Conservation (phyloP, 53 echinoderm and acorn worm genomes). For the Henricia sp. region DNA sequence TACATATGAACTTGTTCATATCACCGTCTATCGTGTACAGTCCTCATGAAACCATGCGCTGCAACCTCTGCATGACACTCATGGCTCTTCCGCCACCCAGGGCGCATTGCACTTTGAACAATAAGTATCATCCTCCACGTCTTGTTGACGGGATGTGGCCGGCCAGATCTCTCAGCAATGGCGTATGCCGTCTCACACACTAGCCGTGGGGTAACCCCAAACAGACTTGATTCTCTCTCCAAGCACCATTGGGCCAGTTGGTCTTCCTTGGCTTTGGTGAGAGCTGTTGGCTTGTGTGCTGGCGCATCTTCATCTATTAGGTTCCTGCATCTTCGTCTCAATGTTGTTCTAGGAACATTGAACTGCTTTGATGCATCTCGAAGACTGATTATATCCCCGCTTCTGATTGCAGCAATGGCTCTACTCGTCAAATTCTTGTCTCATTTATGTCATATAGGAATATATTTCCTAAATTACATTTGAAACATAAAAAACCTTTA, state of each 20-base stretch:
- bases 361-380: slow-evolving; percentile 51
- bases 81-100: slow-evolving; percentile 43
- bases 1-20: slow-evolving; percentile 16
- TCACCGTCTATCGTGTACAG: slow-evolving; percentile 44
- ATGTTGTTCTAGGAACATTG: slow-evolving; percentile 51
- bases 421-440: neutral
- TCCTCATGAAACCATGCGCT: slow-evolving; percentile 60
- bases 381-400: slow-evolving; percentile 24
- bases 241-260: slow-evolving; percentile 47
- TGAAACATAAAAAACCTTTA: neutral
- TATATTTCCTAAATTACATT: neutral
- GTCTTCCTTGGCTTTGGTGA: slow-evolving; percentile 57
- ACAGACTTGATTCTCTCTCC: slow-evolving; percentile 53
- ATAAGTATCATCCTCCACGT: slow-evolving; percentile 7
- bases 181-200: slow-evolving; percentile 44
- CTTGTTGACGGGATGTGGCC: slow-evolving; percentile 51
- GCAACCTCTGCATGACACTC: slow-evolving; percentile 52
- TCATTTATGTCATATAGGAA: slow-evolving; percentile 6
- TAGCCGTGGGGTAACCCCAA: slow-evolving; percentile 54
- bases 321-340: slow-evolving; percentile 52
- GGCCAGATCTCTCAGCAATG: slow-evolving; percentile 49
- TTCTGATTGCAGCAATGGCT: slow-evolving; percentile 28
- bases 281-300: slow-evolving; percentile 48
- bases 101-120: slow-evolving; percentile 28
- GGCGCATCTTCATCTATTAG: slow-evolving; percentile 28